These are phyloP conservation scores for Byasa hedistus DNA, from an alignment of 2,888 invertebrate genomes.

Conservation along the genomic window DNA sequence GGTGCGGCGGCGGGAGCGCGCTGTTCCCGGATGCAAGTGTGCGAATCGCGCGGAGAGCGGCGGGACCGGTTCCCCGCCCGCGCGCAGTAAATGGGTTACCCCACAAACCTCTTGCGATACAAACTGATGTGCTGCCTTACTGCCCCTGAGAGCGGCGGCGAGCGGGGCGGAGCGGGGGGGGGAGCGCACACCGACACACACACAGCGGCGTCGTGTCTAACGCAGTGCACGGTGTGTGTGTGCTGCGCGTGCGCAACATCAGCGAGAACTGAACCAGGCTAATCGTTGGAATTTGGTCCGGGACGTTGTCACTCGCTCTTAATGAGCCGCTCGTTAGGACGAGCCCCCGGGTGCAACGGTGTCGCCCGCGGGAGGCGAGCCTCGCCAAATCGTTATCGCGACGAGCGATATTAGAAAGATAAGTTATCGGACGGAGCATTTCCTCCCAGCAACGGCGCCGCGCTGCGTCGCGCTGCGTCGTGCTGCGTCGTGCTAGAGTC, in stretches of 20 bases:
- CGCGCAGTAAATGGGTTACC: constrained; percentile 76
- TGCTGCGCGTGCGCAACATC: not conserved
- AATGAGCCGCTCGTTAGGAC: constrained; percentile 22
- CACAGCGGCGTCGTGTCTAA: no score
- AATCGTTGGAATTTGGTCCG: constrained; percentile 12
- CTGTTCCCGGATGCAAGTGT: constrained; percentile 67
- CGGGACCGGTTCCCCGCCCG: constrained; percentile 62
- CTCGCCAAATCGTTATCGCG: constrained; percentile 32
- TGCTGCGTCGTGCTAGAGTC: no score
- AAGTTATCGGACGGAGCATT: constrained; percentile 55
- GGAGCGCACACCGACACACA: not conserved
- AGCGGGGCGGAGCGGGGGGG: constrained; percentile 9
- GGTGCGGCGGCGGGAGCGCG: constrained; percentile 37
- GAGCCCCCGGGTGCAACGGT: not conserved
- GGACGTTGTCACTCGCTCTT: constrained; percentile 21
- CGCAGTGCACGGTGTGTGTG: no score
- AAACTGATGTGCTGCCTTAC: constrained; percentile 44
- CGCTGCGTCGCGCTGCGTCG: no score
- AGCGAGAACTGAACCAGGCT: constrained; percentile 12
- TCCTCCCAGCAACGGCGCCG: constrained; percentile 64
- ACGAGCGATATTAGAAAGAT: constrained; percentile 41
- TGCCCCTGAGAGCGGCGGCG: constrained; percentile 37
- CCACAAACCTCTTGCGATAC: constrained; percentile 77
- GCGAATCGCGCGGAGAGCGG: constrained; percentile 47
- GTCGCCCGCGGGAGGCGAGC: not conserved